These are phyloP conservation scores for Coenobita brevimanus DNA, from an alignment of 1,140 invertebrate genomes.

Conservation along the genomic window DNA sequence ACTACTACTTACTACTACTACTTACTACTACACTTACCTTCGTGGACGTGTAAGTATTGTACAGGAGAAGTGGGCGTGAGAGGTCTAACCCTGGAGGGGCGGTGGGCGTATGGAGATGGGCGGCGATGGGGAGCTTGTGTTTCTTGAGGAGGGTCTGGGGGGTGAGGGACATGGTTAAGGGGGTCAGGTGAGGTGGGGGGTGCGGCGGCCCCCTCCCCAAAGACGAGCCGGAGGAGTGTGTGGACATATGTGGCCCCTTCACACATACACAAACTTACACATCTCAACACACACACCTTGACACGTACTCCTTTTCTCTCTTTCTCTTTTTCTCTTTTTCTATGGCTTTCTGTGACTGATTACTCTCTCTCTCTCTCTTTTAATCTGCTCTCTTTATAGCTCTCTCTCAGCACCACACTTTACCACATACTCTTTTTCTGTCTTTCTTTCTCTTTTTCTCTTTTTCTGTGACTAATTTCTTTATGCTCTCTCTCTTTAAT, in stretches of 20 bases:
- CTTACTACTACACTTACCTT: slow-evolving; percentile 51
- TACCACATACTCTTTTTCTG: neutral
- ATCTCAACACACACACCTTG: slow-evolving; percentile 22
- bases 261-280: neutral
- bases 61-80: slow-evolving; percentile 71
- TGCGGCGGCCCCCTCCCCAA: slow-evolving; percentile 14
- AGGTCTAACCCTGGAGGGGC: slow-evolving; percentile 69
- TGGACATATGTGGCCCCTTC: slow-evolving; percentile 16
- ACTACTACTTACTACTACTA: too few species aligned
- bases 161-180: slow-evolving; percentile 23
- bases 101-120: slow-evolving; percentile 58
- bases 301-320: neutral
- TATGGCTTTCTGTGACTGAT: neutral
- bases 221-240: slow-evolving; percentile 45
- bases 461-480: too few species aligned
- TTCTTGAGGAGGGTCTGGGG: slow-evolving; percentile 44
- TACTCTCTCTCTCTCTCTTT: slow-evolving; percentile 35
- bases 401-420: neutral
- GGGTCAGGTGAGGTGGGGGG: neutral
- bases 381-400: neutral
- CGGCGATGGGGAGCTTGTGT: slow-evolving; percentile 55
- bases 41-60: slow-evolving; percentile 70
- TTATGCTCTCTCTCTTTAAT: too few species aligned
- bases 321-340: neutral
- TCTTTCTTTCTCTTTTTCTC: slow-evolving; percentile 32